A percentile compares a stretch with the other conserved stretches of the same genome.
phyloP scores from a whole-genome alignment of 1,140 invertebrate genomes.

The Drosophila watanabei region DNA sequence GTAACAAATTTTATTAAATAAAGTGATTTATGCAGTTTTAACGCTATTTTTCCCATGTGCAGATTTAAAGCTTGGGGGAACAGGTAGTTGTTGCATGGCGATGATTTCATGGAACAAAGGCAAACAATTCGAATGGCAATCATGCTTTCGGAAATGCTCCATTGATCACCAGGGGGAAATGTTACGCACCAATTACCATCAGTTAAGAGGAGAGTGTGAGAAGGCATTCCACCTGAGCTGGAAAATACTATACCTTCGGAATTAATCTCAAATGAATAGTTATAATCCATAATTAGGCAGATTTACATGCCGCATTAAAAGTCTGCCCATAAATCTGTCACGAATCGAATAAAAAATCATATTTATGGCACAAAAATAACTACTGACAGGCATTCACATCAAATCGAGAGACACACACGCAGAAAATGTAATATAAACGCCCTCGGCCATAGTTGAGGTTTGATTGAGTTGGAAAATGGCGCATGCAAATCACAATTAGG shows the following conservation, averaged over 20 bases:
- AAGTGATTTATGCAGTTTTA: not conserved
- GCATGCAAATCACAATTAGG: conserved; percentile 57
- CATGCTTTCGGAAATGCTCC: conserved; percentile 55
- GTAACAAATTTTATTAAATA: not conserved
- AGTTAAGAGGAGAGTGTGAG: not conserved
- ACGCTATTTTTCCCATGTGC: conserved; percentile 3
- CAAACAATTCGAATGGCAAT: conserved; percentile 52
- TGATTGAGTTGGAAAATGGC: conserved; percentile 43
- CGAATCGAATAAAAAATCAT: conserved; percentile 33
- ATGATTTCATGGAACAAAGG: conserved; percentile 64
- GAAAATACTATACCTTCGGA: not conserved
- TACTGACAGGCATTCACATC: conserved; percentile 21
- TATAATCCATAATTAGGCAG: conserved; percentile 1
- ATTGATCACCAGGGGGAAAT: conserved; percentile 23
- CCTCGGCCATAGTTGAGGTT: conserved; percentile 15
- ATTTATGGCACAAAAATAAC: conserved; percentile 36
- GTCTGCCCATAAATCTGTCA: conserved; percentile 37
- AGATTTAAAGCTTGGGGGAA: not conserved
- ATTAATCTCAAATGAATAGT: not conserved
- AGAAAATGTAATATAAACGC: conserved; percentile 43
- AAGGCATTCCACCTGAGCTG: conserved; percentile 15
- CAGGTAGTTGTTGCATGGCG: conserved; percentile 55
- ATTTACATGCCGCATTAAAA: conserved; percentile 11
- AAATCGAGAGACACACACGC: conserved; percentile 7
- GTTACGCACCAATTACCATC: conserved; percentile 54